phyloP scores from a whole-genome alignment of 2,888 invertebrate genomes.

The Cremastobaeus sp. region DNA sequence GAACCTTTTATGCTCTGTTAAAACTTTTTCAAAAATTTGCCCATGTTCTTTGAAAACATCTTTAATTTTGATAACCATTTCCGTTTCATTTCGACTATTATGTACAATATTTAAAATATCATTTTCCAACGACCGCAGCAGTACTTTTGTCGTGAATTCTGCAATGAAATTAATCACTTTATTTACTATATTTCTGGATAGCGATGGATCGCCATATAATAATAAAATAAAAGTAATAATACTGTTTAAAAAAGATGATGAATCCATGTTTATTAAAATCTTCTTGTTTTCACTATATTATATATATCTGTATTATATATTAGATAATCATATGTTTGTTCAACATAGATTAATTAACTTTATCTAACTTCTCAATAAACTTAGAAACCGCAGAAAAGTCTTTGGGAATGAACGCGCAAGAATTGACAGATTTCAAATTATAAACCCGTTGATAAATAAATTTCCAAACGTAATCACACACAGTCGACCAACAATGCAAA shows the following conservation, averaged over 20 bases:
- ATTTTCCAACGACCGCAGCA: constrained; percentile 39
- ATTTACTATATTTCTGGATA: constrained; percentile 41
- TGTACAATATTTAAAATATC: constrained; percentile 30
- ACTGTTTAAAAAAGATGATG: constrained; percentile 11
- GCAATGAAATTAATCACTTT: constrained; percentile 30
- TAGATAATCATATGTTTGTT: too few relatives aligned
- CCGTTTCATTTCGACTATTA: constrained; percentile 15
- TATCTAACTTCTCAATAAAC: constrained; percentile 32
- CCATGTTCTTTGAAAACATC: constrained; percentile 22
- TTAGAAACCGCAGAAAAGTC: constrained; percentile 4
- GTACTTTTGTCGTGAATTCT: constrained; percentile 15
- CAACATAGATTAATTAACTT: too few relatives aligned
- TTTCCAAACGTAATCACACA: constrained; percentile 21
- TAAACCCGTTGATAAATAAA: constrained; percentile 26
- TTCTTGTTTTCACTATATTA: not conserved
- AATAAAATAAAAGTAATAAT: constrained; percentile 40
- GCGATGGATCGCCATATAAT: constrained; percentile 38
- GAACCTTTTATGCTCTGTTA: constrained; percentile 27
- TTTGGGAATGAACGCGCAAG: constrained; percentile 6
- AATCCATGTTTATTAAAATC: constrained; percentile 27
- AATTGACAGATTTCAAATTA: constrained; percentile 12
- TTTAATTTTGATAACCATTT: constrained; percentile 27
- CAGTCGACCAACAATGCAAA: constrained; percentile 16
- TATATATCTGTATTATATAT: not conserved
- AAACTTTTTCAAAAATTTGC: constrained; percentile 31